Evolutionary conservation across 1,140 invertebrate genomes (phyloP), one percentile per base, ranked within the genome.

Genomic region (Brachionus paranguensis): DNA sequence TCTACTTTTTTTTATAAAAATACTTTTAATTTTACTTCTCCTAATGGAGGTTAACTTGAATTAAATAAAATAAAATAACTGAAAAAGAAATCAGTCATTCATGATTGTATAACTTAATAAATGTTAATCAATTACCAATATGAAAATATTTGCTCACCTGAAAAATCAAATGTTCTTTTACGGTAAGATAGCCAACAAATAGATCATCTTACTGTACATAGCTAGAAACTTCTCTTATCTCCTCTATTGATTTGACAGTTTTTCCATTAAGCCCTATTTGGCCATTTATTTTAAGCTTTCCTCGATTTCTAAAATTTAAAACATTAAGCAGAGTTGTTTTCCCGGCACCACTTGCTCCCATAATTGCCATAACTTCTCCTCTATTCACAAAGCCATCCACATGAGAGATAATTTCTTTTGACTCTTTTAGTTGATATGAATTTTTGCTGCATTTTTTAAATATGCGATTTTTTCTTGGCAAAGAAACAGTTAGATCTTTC

Each of bases 311-410:
- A 88, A 94, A 94, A 1, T 95, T 97, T 43, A 99, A 87, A 0
- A 95, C 92, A 88, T 98, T 98, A 43, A 99, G 89, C 0, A 99
- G 91, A 0, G 96, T 98, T 0, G 96, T 97, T 90, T 99, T 99
- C 5, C 97, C 78, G 29, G 78, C 78, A 1, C 47, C 53, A 74
- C 88, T 89, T 29, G 95, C 93, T 6, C 96, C 96, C 93, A 98
- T 94, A 33, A 97, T 93, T 2, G 96, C 95, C 78, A 97, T 88
- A 20, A 97, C 89, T 88, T 96, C 95, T 3, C 95, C 95, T 4
- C 95, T 94, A 88, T 93, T 92, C 0, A 95, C 95, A 1, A 94
- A 92, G 8, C 96, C 95, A 85, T 91, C 93, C 3, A 96, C 95
- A 45, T 45, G 20, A 14, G n/a, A 33, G n/a, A 79, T 37, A 6